A percentile compares a stretch with the other conserved stretches of the same genome.
Conservation (phyloP, 37 sponge, comb jelly and placozoan species). For the Axinella damicornis region DNA sequence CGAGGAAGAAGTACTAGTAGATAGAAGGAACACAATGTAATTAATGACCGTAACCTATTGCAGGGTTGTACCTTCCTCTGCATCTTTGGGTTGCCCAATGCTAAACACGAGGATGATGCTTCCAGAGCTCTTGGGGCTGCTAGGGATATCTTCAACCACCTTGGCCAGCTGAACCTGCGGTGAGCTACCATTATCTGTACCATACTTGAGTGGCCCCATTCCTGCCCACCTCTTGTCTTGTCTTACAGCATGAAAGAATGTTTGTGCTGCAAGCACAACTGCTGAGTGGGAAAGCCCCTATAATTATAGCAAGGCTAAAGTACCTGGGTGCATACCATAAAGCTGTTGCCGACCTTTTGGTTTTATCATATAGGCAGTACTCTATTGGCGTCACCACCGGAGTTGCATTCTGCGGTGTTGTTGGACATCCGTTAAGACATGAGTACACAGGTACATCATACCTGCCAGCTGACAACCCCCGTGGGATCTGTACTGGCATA, state of each 20-base stretch:
- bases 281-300: too few species aligned
- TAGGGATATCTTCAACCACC: slow-evolving; percentile 54
- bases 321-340: too few species aligned
- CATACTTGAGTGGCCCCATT: neutral
- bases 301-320: too few species aligned
- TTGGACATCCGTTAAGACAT: slow-evolving; percentile 92
- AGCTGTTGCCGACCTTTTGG: too few species aligned
- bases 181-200: neutral
- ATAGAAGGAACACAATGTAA: too few species aligned
- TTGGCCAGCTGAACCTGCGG: slow-evolving; percentile 41
- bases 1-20: too few species aligned
- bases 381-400: slow-evolving; percentile 96
- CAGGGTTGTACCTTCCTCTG: slow-evolving; percentile 94
- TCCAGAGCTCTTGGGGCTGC: slow-evolving; percentile 84
- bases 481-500: too few species aligned
- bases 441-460: slow-evolving; percentile 89
- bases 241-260: too few species aligned
- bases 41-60: too few species aligned
- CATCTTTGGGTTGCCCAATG: slow-evolving; percentile 94
- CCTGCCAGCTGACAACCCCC: too few species aligned
- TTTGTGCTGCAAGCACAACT: too few species aligned
- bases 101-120: slow-evolving; percentile 85
- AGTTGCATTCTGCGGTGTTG: slow-evolving; percentile 94
- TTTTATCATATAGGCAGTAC: slow-evolving; percentile 19
- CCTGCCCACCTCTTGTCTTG: too few species aligned